Percentiles rank a stretch among this genome's conserved stretches.
Evolutionary conservation across 1,140 invertebrate species (phyloP).

Genomic region (Drosophila sproati): DNA sequence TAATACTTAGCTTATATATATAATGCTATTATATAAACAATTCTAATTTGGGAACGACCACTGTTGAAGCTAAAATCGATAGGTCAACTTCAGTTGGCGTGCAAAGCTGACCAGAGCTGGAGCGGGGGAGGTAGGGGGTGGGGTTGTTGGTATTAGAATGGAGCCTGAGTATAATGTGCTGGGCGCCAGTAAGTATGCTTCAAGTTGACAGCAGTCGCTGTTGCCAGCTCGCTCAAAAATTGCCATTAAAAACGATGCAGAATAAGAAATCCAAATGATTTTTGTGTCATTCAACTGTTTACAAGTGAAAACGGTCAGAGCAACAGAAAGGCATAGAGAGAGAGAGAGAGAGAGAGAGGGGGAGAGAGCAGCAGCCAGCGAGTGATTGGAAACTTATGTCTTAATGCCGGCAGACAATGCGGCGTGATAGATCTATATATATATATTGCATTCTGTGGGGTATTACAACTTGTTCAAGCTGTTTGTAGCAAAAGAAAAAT

Average conservation of each 20-base stretch:
- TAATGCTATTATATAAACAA: too few relatives aligned
- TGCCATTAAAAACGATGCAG: constrained; percentile 22
- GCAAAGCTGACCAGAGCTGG: constrained; percentile 24
- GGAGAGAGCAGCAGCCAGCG: neutral
- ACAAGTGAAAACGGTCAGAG: neutral
- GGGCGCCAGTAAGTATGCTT: constrained; percentile 38
- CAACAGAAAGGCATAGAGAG: neutral
- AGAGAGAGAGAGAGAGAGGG: constrained; percentile 1
- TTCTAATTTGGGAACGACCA: neutral
- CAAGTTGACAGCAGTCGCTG: neutral
- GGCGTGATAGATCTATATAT: constrained; percentile 51
- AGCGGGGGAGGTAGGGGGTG: too few relatives aligned
- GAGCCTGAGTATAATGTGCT: neutral
- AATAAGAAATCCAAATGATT: constrained; percentile 4
- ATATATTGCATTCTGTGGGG: neutral
- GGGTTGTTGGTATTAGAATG: neutral
- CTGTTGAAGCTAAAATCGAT: constrained; percentile 42
- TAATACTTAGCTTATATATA: too few relatives aligned
- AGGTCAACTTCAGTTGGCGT: constrained; percentile 48
- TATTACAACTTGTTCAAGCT: neutral
- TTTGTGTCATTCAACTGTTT: constrained; percentile 37
- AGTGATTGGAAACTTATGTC: constrained; percentile 9
- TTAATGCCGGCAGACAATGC: constrained; percentile 54
- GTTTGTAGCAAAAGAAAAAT: neutral
- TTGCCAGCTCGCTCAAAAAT: neutral